These are phyloP conservation scores for Chondrosia reniformis DNA, from an alignment of 37 sponge, comb jelly and placozoan species.

Conservation along the genomic window DNA sequence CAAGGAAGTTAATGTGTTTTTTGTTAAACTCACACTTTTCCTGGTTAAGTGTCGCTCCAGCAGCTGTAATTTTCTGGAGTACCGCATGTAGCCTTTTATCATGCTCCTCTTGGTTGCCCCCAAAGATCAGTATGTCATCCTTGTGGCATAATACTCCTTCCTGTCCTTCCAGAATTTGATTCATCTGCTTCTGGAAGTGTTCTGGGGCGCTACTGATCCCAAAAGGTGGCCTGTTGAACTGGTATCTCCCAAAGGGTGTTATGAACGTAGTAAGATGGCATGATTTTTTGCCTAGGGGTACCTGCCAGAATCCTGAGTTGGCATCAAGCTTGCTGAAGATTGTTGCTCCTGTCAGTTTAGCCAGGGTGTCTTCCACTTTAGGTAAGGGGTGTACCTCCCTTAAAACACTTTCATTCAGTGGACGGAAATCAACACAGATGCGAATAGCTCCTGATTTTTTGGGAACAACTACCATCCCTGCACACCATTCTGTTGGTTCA, in stretches of 20 bases:
- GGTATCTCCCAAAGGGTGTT: slow-evolving; percentile 11
- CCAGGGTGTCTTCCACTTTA: slow-evolving; percentile 50
- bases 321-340: slow-evolving; percentile 49
- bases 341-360: slow-evolving; percentile 47
- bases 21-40: no score
- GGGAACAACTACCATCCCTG: slow-evolving; percentile 50
- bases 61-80: slow-evolving; percentile 24
- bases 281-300: slow-evolving; percentile 15
- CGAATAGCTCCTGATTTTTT: slow-evolving; percentile 34
- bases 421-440: slow-evolving; percentile 51
- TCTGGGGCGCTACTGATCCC: slow-evolving; percentile 23
- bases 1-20: no score
- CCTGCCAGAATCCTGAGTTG: slow-evolving; percentile 58
- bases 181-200: slow-evolving; percentile 32
- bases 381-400: slow-evolving; percentile 48
- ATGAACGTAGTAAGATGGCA: slow-evolving; percentile 12
- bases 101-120: slow-evolving; percentile 37
- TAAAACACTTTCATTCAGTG: slow-evolving; percentile 40
- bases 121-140: slow-evolving; percentile 38
- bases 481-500: slow-evolving; percentile 51
- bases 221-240: slow-evolving; percentile 20
- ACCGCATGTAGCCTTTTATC: slow-evolving; percentile 20
- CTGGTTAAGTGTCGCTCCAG: slow-evolving; percentile 16
- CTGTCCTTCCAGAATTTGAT: slow-evolving; percentile 19
- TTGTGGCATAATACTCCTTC: slow-evolving; percentile 39